These are phyloP conservation scores for Mythimna lalbum DNA, from an alignment of 2,888 invertebrate species.

Conservation along the genomic window DNA sequence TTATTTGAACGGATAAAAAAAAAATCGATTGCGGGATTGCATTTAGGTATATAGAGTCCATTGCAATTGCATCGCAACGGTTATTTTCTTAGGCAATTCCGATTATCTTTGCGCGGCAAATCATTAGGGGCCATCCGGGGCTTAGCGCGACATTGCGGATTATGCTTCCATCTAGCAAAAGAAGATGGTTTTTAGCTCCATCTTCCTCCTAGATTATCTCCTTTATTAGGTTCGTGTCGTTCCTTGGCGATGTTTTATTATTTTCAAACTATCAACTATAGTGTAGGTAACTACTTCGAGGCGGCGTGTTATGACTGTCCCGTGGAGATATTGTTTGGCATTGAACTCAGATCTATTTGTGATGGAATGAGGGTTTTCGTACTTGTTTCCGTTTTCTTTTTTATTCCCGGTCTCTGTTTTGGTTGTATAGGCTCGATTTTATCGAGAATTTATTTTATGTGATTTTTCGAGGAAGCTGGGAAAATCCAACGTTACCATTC, in stretches of 20 bases:
- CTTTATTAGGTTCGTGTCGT: constrained; percentile 50
- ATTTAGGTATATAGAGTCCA: constrained; percentile 52
- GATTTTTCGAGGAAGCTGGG: constrained; percentile 29
- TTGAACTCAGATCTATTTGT: constrained; percentile 57
- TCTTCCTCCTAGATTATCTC: constrained; percentile 49
- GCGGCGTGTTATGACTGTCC: constrained; percentile 42
- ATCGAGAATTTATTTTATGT: constrained; percentile 41
- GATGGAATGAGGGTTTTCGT: constrained; percentile 52
- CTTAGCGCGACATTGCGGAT: constrained; percentile 67
- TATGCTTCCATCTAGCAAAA: constrained; percentile 69
- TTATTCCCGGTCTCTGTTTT: constrained; percentile 45
- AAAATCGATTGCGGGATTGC: constrained; percentile 51
- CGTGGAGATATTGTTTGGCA: constrained; percentile 57
- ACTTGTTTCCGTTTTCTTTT: constrained; percentile 48
- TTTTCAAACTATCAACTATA: constrained; percentile 46
- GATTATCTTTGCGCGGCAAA: constrained; percentile 74
- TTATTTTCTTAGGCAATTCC: constrained; percentile 73
- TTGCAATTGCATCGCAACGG: constrained; percentile 67
- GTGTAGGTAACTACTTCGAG: constrained; percentile 43
- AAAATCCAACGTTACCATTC: constrained; percentile 11
- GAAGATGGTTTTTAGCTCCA: constrained; percentile 60
- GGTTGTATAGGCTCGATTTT: constrained; percentile 37
- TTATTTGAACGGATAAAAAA: constrained; percentile 50
- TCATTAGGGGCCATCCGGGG: constrained; percentile 76
- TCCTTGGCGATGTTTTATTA: constrained; percentile 44